Conservation (phyloP, 2,797 vertebrate species). For the Poeciliopsis paucimaculata region DNA sequence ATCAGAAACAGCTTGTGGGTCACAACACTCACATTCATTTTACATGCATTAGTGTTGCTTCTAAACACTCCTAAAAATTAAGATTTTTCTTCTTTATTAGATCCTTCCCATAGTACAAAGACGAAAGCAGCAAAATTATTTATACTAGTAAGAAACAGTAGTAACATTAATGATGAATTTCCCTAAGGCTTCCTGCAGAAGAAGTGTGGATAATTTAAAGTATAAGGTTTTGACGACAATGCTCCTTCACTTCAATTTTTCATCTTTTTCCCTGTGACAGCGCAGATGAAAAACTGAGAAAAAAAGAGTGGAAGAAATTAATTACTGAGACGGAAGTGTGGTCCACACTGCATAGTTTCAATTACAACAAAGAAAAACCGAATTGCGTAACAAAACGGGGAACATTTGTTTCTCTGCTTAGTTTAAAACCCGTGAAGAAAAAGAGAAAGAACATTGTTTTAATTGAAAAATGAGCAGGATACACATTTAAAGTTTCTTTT, state of each 20-base stretch:
- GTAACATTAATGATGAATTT: conserved; percentile 10
- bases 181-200: conserved; percentile 15
- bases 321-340: conserved; percentile 20
- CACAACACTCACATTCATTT: background rate
- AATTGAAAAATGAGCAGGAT: background rate
- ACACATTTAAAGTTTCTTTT: background rate
- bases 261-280: conserved; percentile 21
- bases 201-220: conserved; percentile 24
- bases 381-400: conserved; percentile 17
- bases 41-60: background rate
- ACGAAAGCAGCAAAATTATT: background rate
- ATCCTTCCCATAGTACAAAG: background rate
- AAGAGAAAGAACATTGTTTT: background rate
- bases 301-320: conserved; percentile 14
- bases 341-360: conserved; percentile 9
- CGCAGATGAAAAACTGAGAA: conserved; percentile 23
- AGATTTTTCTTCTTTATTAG: background rate
- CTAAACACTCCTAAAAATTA: background rate
- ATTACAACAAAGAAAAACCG: conserved; percentile 12
- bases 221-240: conserved; percentile 19
- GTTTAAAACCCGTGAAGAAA: conserved; percentile 5
- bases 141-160: background rate
- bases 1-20: background rate
- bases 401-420: background rate
- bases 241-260: conserved; percentile 38